These are phyloP conservation scores for Hydriomena furcata DNA, from an alignment of 2,888 invertebrate genomes.

Conservation along the genomic window DNA sequence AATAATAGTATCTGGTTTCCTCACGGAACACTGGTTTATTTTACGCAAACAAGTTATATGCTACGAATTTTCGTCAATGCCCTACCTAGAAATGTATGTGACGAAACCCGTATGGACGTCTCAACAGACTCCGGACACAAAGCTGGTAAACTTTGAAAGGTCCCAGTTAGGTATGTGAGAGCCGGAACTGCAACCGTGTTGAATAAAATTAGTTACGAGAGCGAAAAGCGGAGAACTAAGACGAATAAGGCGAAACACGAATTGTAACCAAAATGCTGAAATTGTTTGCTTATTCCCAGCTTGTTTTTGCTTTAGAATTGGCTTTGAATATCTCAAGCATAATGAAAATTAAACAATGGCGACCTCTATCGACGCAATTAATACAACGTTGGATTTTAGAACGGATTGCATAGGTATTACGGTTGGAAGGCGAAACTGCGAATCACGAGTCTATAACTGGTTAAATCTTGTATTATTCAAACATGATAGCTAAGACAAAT, in stretches of 20 bases:
- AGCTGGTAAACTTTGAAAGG: slow-evolving; percentile 38
- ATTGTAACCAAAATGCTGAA: slow-evolving; percentile 24
- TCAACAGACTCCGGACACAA: slow-evolving; percentile 32
- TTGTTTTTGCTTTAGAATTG: slow-evolving; percentile 16
- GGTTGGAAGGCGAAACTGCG: no score
- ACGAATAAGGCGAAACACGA: slow-evolving; percentile 21
- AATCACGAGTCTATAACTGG: no score
- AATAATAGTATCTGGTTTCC: no score
- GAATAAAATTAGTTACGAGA: slow-evolving; percentile 34
- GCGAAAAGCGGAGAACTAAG: neutral
- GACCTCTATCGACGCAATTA: neutral
- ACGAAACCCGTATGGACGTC: slow-evolving; percentile 31
- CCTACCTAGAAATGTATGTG: no score
- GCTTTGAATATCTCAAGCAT: slow-evolving; percentile 20
- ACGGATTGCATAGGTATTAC: neutral
- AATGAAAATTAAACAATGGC: slow-evolving; percentile 2
- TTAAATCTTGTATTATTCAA: no score
- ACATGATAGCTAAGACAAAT: no score
- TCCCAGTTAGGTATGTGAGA: slow-evolving; percentile 33
- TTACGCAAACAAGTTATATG: no score
- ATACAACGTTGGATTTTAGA: neutral
- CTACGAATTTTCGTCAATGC: no score
- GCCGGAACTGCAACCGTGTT: slow-evolving; percentile 31
- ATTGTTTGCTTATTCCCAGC: slow-evolving; percentile 24
- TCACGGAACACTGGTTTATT: no score